Evolutionary conservation across 2,797 vertebrate genomes (phyloP), one percentile per base, ranked within the genome.

Genomic region (Oceanodroma leucorhoa): DNA sequence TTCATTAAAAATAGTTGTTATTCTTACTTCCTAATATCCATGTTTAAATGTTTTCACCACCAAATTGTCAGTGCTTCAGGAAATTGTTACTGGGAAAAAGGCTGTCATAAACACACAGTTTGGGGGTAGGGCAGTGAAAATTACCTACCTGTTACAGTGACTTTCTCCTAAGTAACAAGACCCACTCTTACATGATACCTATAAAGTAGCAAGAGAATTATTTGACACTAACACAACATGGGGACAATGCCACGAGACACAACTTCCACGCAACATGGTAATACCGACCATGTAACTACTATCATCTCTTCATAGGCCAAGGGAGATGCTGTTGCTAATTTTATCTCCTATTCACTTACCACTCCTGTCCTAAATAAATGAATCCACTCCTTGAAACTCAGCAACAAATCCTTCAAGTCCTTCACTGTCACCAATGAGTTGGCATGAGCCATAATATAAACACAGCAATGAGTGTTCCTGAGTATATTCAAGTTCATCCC

Each of bases 1-100:
- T 38, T 94, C 43, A 69, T 80, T 94, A 61, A 57, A 87, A 85
- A 76, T n/a, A 84, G 10, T 34, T 93, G 50, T 78, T 85, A 64
- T 32, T 69, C 53, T 85, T 81, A 78, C 55, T 27, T 79, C 62
- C 20, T 23, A 46, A 73, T 57, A 62, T 8, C 15, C 20, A 36
- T 3, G 5, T 72, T 91, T 62, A 61, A 65, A 65, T 71, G 53
- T 55, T 72, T 83, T 77, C 55, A 94, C n/a, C 45, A 91, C n/a
- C 41, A 81, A 76, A 75, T 50, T 79, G 13, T 26, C 77, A 81
- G 18, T 61, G 55, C 21, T 72, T 54, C 46, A 67, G 61, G 43
- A 93, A 93, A 83, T 21, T 78, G 16, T 65, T 77, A 46, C 22
- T 67, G 69, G 36, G 41, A 64, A 86, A 85, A 76, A 87, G 38